A percentile compares a stretch with the other conserved stretches of the same genome.
These are phyloP conservation scores for Apodemus sylvaticus DNA, from an alignment of 2,113 vertebrate genomes.

Conservation along the genomic window DNA sequence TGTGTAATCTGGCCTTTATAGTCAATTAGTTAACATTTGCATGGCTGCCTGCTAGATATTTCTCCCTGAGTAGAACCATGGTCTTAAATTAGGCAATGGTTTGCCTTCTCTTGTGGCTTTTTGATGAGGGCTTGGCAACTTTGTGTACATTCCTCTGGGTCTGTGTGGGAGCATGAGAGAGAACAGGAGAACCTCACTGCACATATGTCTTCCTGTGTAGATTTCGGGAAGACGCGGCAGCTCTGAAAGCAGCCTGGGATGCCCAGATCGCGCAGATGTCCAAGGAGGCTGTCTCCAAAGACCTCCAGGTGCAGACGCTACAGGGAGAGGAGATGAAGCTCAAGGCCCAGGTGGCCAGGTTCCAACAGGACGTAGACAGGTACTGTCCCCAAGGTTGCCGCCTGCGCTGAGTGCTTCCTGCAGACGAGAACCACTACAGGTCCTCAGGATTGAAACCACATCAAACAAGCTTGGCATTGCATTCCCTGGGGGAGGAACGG, in stretches of 20 bases:
- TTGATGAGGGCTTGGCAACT: not conserved
- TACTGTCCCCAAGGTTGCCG: constrained; percentile 46
- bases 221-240: constrained; percentile 81
- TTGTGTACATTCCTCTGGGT: not conserved
- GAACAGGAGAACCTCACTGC: not conserved
- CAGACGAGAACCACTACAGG: not conserved
- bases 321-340: constrained; percentile 81
- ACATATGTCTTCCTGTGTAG: constrained; percentile 67
- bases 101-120: not conserved
- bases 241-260: constrained; percentile 82
- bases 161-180: accelerated
- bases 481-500: not conserved
- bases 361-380: constrained; percentile 85
- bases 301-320: constrained; percentile 84
- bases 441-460: not conserved
- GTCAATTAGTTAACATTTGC: not conserved
- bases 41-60: not conserved
- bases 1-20: accelerated
- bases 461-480: not conserved
- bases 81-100: too few relatives aligned
- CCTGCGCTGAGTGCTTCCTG: too few relatives aligned
- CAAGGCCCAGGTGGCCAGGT: constrained; percentile 81
- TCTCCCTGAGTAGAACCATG: not conserved
- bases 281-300: constrained; percentile 85
- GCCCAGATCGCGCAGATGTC: constrained; percentile 84